Base-by-base conservation (phyloP, 2,113 vertebrate genomes). In the Chascanopsetta lugubris region DNA sequence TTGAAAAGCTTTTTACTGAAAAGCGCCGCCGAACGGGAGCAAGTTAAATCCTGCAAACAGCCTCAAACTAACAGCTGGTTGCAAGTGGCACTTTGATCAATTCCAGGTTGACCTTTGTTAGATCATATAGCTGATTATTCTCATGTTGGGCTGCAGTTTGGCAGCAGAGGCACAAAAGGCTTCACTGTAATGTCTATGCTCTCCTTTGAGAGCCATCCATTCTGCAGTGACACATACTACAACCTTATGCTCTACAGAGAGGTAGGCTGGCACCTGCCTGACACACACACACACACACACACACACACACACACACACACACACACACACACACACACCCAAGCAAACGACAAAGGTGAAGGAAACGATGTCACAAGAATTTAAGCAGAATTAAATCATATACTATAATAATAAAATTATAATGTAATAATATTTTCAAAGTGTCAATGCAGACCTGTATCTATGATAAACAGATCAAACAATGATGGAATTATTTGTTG, bases 111-210 rank as follows among this genome's bases (percentile, higher is more conserved):
- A 84, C 87, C 84, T 77, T 67, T 72, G 36, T 45, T 22, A 51
- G 63, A 75, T 85, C 82, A 73, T 83, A 74, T 76, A 67, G 75
- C 56, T 72, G 85, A 84, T 84, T 77, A 79, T 82, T 61, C 18
- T 22, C 45, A 54, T 74, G 81, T 81, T 68, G 71, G 61, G 53
- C 58, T 40, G 47, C 64, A 45, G 59, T 71, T 82, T 78, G 80
- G 75, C 82, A 77, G 67, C 42, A 69, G 69, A 61, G 48, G 63
- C 68, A 78, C 79, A 75, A 65, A 85, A 72, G 67, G 64, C 81
- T 77, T 82, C 72, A 61, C 64, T 56, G 60, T 69, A 78, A 85
- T 69, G 77, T 75, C 72, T 75, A 65, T 64, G 26, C 59, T 67
- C 78, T 56, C 79, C 69, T 61, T 65, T 65, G 38, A 40, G n/a